phyloP scores from a whole-genome alignment of 2,797 vertebrate genomes.

The Coilia nasus region DNA sequence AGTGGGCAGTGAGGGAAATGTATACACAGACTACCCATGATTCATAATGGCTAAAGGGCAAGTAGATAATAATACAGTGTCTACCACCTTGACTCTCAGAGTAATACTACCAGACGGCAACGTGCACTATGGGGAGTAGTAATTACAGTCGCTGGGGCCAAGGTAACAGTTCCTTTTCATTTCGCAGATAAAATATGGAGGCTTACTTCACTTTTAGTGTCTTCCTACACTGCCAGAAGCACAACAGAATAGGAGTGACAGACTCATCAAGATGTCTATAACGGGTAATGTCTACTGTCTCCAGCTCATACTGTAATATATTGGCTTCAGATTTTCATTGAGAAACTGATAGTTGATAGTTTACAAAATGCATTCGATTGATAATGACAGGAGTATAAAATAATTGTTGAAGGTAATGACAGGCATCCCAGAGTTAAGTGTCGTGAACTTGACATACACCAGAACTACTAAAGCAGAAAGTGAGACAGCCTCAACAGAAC shows the following conservation, averaged over 20 bases:
- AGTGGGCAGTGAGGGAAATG: conserved; percentile 31
- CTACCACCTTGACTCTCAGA: conserved; percentile 21
- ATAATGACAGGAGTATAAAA: background rate
- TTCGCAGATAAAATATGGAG: conserved; percentile 36
- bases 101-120: conserved; percentile 27
- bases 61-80: conserved; percentile 35
- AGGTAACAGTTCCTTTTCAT: conserved; percentile 43
- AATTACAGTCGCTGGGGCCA: conserved; percentile 51
- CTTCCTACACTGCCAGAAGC: conserved; percentile 39
- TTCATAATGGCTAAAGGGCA: conserved; percentile 41
- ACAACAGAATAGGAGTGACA: conserved; percentile 23
- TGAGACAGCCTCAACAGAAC: no score
- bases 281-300: conserved; percentile 32
- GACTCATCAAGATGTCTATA: conserved; percentile 57
- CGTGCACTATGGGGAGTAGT: conserved; percentile 25
- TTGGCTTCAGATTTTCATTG: background rate
- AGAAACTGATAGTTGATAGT: background rate
- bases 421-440: background rate
- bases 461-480: background rate
- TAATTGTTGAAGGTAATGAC: background rate
- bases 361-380: background rate
- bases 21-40: conserved; percentile 19
- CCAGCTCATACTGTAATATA: background rate
- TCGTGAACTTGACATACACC: background rate
- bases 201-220: conserved; percentile 33